Percentiles rank a stretch among this genome's conserved stretches.
Conservation (phyloP, 2,888 invertebrate species). For the Philonicus albiceps region DNA sequence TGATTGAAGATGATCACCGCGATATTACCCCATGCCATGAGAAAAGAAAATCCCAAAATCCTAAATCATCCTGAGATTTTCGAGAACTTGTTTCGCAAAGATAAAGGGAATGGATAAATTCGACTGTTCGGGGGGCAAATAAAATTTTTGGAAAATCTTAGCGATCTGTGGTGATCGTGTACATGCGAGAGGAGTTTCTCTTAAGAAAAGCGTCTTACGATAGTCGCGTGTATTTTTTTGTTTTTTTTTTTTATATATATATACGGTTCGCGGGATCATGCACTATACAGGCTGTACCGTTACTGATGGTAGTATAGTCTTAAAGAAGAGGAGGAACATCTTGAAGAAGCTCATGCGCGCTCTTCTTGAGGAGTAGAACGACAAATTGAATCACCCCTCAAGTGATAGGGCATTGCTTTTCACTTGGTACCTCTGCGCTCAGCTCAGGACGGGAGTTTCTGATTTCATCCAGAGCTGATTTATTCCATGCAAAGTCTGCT, state of each 20-base stretch:
- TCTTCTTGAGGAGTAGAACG: not conserved
- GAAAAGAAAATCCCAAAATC: too few relatives aligned
- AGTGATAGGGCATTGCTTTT: not conserved
- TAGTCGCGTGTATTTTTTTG: not conserved
- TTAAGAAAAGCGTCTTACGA: not conserved
- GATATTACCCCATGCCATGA: not conserved
- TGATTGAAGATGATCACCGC: not conserved
- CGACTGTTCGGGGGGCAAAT: not conserved
- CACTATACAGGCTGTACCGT: not conserved
- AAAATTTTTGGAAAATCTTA: not conserved
- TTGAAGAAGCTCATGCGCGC: not conserved
- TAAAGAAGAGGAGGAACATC: not conserved
- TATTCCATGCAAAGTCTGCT: constrained; percentile 45
- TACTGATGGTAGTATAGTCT: not conserved
- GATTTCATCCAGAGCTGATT: constrained; percentile 43
- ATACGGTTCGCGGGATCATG: not conserved
- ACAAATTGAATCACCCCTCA: not conserved
- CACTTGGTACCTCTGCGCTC: not conserved
- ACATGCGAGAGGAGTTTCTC: not conserved
- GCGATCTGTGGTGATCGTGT: not conserved
- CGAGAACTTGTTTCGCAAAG: not conserved
- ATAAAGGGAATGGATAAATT: not conserved
- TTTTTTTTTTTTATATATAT: too few relatives aligned
- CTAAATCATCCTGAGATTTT: not conserved
- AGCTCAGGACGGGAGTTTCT: not conserved